Conservation (phyloP, 2,888 invertebrate species). For the Chrysomela aeneicollis region DNA sequence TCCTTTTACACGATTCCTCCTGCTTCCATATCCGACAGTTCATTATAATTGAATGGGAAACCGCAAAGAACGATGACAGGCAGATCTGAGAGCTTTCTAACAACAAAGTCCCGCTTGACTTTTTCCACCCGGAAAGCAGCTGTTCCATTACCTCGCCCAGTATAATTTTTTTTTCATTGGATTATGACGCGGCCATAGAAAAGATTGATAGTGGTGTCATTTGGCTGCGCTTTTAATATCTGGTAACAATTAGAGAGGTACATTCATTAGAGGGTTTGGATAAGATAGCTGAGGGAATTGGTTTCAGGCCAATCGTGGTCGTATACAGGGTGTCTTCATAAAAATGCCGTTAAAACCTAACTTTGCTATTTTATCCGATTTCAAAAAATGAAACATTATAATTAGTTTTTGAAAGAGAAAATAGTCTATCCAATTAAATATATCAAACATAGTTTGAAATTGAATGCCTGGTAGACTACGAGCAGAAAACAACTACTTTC, state of each 20-base stretch:
- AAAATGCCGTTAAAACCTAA: too few species aligned
- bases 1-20: neutral
- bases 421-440: too few species aligned
- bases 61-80: slow-evolving; percentile 14
- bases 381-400: too few species aligned
- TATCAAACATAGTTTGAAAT: too few species aligned
- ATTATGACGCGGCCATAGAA: slow-evolving; percentile 22
- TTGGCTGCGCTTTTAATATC: slow-evolving; percentile 17
- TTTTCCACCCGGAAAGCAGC: slow-evolving; percentile 14
- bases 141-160: slow-evolving; percentile 21
- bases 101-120: slow-evolving; percentile 13
- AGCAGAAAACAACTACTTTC: too few species aligned
- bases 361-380: too few species aligned
- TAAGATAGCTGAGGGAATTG: slow-evolving; percentile 14
- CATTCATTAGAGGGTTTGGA: slow-evolving; percentile 18
- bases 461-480: too few species aligned
- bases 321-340: too few species aligned
- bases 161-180: slow-evolving; percentile 25
- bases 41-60: slow-evolving; percentile 15
- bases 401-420: too few species aligned
- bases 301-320: too few species aligned
- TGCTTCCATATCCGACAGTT: slow-evolving; percentile 3
- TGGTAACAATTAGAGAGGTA: slow-evolving; percentile 21
- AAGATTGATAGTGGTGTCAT: slow-evolving; percentile 30
- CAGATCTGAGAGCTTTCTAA: slow-evolving; percentile 3